These are phyloP conservation scores for Psilopsiagon aymara DNA, from an alignment of 2,113 vertebrate species.

Conservation along the genomic window DNA sequence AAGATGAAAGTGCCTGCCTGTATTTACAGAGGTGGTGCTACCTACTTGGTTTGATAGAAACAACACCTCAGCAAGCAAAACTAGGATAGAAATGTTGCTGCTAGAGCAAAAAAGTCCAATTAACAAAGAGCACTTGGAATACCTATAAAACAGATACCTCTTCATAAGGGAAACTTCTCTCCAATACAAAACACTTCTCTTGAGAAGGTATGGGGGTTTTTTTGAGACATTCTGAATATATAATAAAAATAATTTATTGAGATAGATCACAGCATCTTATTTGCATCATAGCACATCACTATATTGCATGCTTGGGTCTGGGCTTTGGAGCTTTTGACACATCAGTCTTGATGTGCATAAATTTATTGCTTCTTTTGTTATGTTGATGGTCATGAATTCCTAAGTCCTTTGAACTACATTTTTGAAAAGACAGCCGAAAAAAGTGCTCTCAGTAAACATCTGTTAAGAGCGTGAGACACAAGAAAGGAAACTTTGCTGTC, in stretches of 20 bases:
- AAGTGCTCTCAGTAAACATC: conserved; percentile 57
- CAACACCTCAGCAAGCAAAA: not conserved
- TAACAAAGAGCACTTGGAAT: not conserved
- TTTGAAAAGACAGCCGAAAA: conserved; percentile 7
- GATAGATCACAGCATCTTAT: not conserved
- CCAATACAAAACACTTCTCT: not conserved
- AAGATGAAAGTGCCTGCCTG: not conserved
- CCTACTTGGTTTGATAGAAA: not conserved
- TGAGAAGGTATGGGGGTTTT: not conserved
- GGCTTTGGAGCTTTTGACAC: conserved; percentile 29
- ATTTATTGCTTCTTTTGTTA: conserved; percentile 28
- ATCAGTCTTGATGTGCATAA: conserved; percentile 2
- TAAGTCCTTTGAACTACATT: conserved; percentile 35
- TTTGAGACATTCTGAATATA: not conserved
- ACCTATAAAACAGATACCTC: not conserved
- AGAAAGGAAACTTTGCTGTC: conserved; percentile 43
- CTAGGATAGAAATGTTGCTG: not conserved
- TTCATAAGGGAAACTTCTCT: not conserved
- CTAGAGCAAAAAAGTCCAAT: not conserved
- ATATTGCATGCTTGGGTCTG: not conserved
- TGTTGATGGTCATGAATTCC: conserved; percentile 17
- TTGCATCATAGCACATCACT: not conserved
- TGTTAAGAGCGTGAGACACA: conserved; percentile 27
- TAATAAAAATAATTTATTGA: not conserved
- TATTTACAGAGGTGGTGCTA: not conserved